Base-by-base conservation (phyloP, 2,888 invertebrate genomes). In the Agonopterix alstromeriana region DNA sequence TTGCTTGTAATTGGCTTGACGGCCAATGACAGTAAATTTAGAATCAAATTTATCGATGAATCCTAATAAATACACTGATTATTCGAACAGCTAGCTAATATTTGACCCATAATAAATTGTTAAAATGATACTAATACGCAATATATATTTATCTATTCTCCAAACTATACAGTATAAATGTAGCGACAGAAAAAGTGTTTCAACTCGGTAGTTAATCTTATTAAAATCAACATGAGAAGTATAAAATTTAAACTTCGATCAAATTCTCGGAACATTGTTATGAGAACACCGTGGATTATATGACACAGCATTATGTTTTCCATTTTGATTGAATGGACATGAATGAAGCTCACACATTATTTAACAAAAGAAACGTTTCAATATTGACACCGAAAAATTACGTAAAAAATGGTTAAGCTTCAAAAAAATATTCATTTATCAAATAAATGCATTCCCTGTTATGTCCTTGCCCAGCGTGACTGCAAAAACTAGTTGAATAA, bases 401-500 rank as follows among this genome's bases (percentile, higher is more conserved):
- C 62, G 54, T 61, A 52, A 73, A 78, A 75, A 77, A 78, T 70
- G 63, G 60, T 51, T 48, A 52, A 57, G 54, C 52, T 59, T 65
- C 45, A 42, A 40, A 65, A 79, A 79, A 84, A 83, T 77, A 66
- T 82, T 78, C 75, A 82, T 87, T 87, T 86, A 86, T 85, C 84
- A 87, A 85, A 85, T 82, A 74, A 85, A 85, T 83, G 82, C 79
- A 81, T 84, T 82, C 79, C 67, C 74, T 67, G 77, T 75, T 82
- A 80, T 78, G 81, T 83, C 82, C 81, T 83, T 86, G 79, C 87
- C 58, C 86, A 81, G 86, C 87, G 82, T 86, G 86, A 85, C 77
- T 76, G 72, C 72, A 88, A 87, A 83, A 88, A 87, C 82, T 84
- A 82, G 82, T 77, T 79, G 87, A 86, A 86, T 88, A 88, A 82